These are phyloP conservation scores for Otus sunia DNA, from an alignment of 2,113 vertebrate species.

Conservation along the genomic window DNA sequence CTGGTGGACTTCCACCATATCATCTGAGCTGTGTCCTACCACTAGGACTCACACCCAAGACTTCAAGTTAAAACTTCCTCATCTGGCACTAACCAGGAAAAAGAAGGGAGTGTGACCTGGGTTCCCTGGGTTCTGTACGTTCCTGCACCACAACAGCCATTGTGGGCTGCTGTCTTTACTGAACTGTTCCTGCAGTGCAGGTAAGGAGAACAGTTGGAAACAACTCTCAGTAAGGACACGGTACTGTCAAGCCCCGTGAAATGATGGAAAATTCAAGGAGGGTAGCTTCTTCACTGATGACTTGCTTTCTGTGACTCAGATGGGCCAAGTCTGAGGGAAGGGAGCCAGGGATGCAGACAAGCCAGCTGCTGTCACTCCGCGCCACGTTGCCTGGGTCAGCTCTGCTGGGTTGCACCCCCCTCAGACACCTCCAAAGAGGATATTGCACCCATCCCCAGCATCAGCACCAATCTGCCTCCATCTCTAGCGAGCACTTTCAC, in stretches of 20 bases:
- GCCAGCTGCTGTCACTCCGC: not conserved
- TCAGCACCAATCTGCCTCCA: not conserved
- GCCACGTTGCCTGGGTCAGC: accelerated
- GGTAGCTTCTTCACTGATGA: not conserved
- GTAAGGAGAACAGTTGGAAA: not conserved
- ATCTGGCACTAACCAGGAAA: not conserved
- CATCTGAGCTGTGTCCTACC: not conserved
- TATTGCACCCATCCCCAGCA: accelerated
- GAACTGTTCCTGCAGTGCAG: not conserved
- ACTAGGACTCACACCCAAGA: not conserved
- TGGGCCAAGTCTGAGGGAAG: not conserved
- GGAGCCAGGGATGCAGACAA: not conserved
- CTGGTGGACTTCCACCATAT: not conserved
- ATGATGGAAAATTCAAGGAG: not conserved
- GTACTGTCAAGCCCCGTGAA: not conserved
- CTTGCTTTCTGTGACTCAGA: not conserved
- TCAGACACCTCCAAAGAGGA: not conserved
- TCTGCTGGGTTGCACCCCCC: not conserved
- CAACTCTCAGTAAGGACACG: not conserved
- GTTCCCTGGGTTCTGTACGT: not conserved
- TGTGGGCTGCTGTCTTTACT: not conserved
- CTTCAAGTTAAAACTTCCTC: not conserved
- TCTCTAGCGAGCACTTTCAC: not conserved
- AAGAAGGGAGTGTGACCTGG: not conserved
- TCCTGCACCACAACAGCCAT: not conserved